Percentiles rank a stretch among this genome's conserved stretches.
phyloP scores from a whole-genome alignment of 2,113 vertebrate genomes.

The Terrapene triunguis region DNA sequence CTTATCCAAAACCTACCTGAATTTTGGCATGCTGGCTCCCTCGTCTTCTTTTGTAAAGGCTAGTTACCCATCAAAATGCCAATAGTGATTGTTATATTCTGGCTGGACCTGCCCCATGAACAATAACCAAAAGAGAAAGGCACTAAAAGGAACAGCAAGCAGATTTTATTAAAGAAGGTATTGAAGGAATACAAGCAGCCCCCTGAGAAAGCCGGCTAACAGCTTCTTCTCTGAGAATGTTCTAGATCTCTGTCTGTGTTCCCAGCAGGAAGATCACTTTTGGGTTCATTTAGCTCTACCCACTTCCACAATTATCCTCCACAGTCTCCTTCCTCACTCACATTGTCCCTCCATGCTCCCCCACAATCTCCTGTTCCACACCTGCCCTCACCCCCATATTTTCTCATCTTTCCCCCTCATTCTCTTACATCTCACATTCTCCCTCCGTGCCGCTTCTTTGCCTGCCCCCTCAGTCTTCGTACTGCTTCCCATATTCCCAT shows the following conservation, averaged over 20 bases:
- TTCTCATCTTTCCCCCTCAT: neutral
- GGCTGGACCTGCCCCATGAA: neutral
- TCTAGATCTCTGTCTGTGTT: neutral
- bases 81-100: neutral
- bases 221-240: neutral
- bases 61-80: accelerated
- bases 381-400: accelerated
- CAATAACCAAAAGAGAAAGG: neutral
- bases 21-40: neutral
- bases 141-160: neutral
- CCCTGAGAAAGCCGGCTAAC: neutral
- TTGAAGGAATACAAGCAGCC: neutral
- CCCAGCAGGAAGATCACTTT: neutral
- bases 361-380: neutral
- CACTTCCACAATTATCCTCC: neutral
- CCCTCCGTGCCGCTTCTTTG: neutral
- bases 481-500: neutral
- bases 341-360: neutral
- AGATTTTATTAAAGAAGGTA: neutral
- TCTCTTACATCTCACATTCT: neutral
- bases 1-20: neutral
- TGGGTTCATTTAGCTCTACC: neutral
- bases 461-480: neutral
- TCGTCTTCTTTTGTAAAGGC: neutral
- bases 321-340: neutral